These are phyloP conservation scores for Brachionus rubens DNA, from an alignment of 1,140 invertebrate species.

Conservation along the genomic window DNA sequence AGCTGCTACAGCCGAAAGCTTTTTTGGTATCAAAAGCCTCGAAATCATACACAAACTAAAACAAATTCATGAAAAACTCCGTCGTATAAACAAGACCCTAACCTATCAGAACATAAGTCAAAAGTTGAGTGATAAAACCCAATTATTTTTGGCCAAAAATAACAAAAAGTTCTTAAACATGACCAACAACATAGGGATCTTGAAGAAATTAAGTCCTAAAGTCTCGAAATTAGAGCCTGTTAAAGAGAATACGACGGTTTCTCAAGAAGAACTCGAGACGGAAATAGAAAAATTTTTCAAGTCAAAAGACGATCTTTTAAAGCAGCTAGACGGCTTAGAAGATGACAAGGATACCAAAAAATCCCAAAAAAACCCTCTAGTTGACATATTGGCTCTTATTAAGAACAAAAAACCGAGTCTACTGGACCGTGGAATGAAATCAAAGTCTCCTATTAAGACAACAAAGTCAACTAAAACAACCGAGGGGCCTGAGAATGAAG, in stretches of 20 bases:
- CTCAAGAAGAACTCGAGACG: neutral
- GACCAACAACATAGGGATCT: neutral
- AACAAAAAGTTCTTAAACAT: constrained; percentile 37
- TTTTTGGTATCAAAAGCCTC: neutral
- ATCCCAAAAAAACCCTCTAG: neutral
- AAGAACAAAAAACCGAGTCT: neutral
- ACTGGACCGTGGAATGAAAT: neutral
- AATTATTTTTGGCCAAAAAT: constrained; percentile 11
- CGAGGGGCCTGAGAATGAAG: neutral
- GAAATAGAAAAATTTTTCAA: constrained; percentile 42
- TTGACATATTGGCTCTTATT: neutral
- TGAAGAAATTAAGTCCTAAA: constrained; percentile 1
- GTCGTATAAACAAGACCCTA: neutral
- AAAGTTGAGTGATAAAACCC: constrained; percentile 14
- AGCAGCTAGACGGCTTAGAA: neutral
- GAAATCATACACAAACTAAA: constrained; percentile 40
- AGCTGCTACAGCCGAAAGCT: neutral
- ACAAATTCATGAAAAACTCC: constrained; percentile 42
- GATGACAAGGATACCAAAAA: neutral
- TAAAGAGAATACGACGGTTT: neutral
- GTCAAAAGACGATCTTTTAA: neutral
- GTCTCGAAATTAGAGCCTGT: neutral
- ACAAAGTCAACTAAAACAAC: neutral
- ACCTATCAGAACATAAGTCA: neutral
- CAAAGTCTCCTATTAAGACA: neutral